A percentile compares a stretch with the other conserved stretches of the same genome.
Conservation (phyloP, 2,888 invertebrate genomes). For the Caenorhabditis uteleia region DNA sequence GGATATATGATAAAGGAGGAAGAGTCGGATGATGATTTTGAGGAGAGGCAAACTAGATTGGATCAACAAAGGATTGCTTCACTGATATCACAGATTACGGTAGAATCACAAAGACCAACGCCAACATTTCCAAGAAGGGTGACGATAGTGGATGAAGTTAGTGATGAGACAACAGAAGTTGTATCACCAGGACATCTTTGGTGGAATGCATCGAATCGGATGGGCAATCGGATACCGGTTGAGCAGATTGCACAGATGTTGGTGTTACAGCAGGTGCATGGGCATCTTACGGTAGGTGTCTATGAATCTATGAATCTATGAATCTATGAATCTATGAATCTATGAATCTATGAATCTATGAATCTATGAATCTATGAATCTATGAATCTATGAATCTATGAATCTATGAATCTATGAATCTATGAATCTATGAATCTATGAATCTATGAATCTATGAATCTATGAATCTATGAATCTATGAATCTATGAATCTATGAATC, state of each 20-base stretch:
- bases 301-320: neutral
- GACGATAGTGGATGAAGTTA: constrained; percentile 28
- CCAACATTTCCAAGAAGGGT: constrained; percentile 21
- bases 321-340: neutral
- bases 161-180: neutral
- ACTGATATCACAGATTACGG: constrained; percentile 22
- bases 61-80: constrained; percentile 32
- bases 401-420: too few relatives aligned
- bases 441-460: too few relatives aligned
- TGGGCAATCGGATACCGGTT: constrained; percentile 36
- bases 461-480: too few relatives aligned
- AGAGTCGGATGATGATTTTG: constrained; percentile 32
- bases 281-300: constrained; percentile 41
- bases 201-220: constrained; percentile 39
- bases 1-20: constrained; percentile 26
- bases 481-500: too few relatives aligned
- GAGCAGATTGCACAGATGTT: constrained; percentile 52
- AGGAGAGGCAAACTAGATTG: constrained; percentile 25
- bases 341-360: too few relatives aligned
- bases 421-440: too few relatives aligned
- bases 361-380: too few relatives aligned
- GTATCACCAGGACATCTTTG: constrained; percentile 24
- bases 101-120: constrained; percentile 21
- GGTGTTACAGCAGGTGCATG: constrained; percentile 52
- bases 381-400: too few relatives aligned